Base-by-base conservation (phyloP, 1,140 invertebrate genomes). In the Macrocentrus cingulum region DNA sequence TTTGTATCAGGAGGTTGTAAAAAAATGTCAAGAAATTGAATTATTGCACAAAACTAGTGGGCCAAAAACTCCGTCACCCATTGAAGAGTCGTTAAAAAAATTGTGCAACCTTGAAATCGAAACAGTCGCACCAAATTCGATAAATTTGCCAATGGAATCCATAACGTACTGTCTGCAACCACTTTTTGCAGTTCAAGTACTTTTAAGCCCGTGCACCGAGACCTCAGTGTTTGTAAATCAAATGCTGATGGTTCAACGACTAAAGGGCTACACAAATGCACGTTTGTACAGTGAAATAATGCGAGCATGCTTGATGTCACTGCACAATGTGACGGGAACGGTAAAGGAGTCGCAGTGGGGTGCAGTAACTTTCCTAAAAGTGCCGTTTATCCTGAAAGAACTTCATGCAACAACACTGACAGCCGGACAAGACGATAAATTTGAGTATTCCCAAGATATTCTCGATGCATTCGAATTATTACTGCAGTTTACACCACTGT, bases 331-430 rank as follows among this genome's bases (percentile, higher is more conserved):
- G 1, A 87, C 88, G 46, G 88, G 88, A 61, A 85, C 84, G 2
- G 80, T 84, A 11, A 88, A 92, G 68, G 92, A 95, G 65, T 87
- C 93, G 1, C 87, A 94, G 67, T 97, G 94, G 92, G 91, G 91
- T 16, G 92, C 93, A 15, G 96, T 97, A 71, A 92, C 90, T 8
- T 96, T 96, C 74, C 81, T 97, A 0, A 96, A 96, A 81, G 83
- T 97, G 51, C 91, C 91, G 2, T 84, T 89, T 66, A 87, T 92
- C 52, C 81, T 93, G 9, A 85, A 87, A 53, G 86, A 90, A 61
- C 68, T 92, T 8, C 84, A 89, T 55, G 79, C 79, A 2, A 73
- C 82, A 48, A 83, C 81, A 52, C 53, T 75, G 3, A 76, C 72
- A 61, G 74, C 74, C 41, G 54, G 62, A 48, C 41, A 42, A 20